Conservation (phyloP, 2,797 vertebrate genomes). For the Anguilla megastoma region DNA sequence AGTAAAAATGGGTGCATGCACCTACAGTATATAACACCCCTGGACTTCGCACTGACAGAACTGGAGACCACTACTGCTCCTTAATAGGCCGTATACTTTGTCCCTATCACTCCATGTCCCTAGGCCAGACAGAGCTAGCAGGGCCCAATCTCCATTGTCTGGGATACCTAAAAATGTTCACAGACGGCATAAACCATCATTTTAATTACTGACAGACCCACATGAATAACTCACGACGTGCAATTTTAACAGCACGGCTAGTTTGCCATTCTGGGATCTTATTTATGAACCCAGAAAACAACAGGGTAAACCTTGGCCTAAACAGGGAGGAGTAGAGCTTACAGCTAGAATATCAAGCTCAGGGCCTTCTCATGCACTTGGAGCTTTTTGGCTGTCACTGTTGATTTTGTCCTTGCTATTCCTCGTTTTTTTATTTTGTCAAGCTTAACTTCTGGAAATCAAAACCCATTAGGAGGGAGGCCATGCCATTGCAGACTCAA, state of each 20-base stretch:
- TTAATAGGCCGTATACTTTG: background rate
- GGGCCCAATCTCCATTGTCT: background rate
- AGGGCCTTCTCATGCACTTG: conserved; percentile 51
- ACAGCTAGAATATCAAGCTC: conserved; percentile 51
- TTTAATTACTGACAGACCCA: conserved; percentile 12
- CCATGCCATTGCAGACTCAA: conserved; percentile 51
- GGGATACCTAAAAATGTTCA: background rate
- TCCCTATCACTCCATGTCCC: conserved; percentile 41
- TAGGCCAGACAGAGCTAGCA: conserved; percentile 12
- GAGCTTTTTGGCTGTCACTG: conserved; percentile 51
- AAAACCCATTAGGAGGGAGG: conserved; percentile 51
- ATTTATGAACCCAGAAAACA: conserved; percentile 16
- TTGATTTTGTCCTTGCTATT: conserved; percentile 51
- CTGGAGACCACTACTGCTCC: background rate
- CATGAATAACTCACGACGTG: background rate
- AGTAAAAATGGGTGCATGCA: background rate
- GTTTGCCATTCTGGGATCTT: conserved; percentile 17
- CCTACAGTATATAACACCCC: background rate
- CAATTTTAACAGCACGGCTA: conserved; percentile 11
- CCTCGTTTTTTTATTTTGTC: conserved; percentile 54
- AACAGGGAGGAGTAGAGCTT: conserved; percentile 38
- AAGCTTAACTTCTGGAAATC: conserved; percentile 50
- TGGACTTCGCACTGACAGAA: background rate
- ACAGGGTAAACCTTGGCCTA: conserved; percentile 33
- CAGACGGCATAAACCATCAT: background rate